Conservation (phyloP, 2,888 invertebrate genomes). For the Tenthredo mesomela region DNA sequence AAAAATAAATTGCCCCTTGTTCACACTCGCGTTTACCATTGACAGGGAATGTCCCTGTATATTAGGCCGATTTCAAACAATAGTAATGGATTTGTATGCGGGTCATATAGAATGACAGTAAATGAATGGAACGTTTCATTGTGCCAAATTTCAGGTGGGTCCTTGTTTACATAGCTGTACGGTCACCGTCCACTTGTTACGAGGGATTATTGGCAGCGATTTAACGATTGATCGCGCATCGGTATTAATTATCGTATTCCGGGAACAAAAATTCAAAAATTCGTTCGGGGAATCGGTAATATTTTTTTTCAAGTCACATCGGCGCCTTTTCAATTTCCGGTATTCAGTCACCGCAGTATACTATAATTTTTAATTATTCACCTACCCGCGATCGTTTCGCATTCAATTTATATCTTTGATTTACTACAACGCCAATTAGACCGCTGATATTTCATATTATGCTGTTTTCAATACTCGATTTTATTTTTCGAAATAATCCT, state of each 20-base stretch:
- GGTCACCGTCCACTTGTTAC: background rate
- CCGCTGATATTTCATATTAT: background rate
- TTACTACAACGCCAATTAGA: background rate
- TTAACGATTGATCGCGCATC: slow-evolving; percentile 20
- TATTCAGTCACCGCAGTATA: background rate
- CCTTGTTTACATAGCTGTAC: background rate
- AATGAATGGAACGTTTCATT: slow-evolving; percentile 25
- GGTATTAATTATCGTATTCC: slow-evolving; percentile 12
- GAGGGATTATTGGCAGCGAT: slow-evolving; percentile 36
- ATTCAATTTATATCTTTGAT: background rate
- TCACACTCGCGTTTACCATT: background rate
- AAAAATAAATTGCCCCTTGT: background rate
- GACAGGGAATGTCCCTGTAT: background rate
- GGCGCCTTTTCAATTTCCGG: slow-evolving; percentile 25
- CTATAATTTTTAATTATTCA: slow-evolving; percentile 9
- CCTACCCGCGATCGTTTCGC: background rate
- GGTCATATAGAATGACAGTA: slow-evolving; percentile 1
- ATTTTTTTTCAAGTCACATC: background rate
- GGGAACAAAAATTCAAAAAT: background rate
- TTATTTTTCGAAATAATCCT: slow-evolving; percentile 4
- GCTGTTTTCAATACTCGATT: background rate
- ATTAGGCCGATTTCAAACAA: background rate
- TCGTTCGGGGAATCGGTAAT: background rate
- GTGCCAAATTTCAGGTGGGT: slow-evolving; percentile 36
- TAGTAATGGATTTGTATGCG: slow-evolving; percentile 14